Evolutionary conservation across 2,113 vertebrate species (phyloP).

Genomic region (Clinocottus analis): DNA sequence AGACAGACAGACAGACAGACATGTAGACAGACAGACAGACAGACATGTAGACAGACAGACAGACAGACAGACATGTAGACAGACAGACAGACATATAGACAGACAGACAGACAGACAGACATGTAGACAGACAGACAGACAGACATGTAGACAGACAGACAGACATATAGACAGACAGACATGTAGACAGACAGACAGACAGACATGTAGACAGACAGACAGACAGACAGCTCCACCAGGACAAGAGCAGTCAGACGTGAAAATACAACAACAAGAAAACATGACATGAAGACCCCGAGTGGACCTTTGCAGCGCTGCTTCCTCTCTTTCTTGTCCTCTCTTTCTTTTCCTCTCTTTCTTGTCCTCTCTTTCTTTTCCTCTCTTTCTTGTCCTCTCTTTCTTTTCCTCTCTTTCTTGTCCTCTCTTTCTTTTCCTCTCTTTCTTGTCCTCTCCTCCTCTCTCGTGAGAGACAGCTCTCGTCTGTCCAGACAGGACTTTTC

Average conservation of each 20-base stretch:
- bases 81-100: slow-evolving; percentile 6
- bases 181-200: slow-evolving; percentile 12
- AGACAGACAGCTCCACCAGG: slow-evolving; percentile 8
- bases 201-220: slow-evolving; percentile 18
- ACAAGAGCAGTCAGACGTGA: slow-evolving; percentile 22
- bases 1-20: slow-evolving; percentile 8
- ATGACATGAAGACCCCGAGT: slow-evolving; percentile 11
- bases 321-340: too few relatives aligned
- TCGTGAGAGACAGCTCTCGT: slow-evolving; percentile 47
- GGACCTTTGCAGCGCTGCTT: slow-evolving; percentile 23
- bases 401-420: too few relatives aligned
- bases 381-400: too few relatives aligned
- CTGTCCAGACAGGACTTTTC: slow-evolving; percentile 60
- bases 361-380: too few relatives aligned
- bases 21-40: too few relatives aligned
- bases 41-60: background rate
- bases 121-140: background rate
- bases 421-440: too few relatives aligned
- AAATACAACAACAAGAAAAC: slow-evolving; percentile 26
- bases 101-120: slow-evolving; percentile 26
- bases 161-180: slow-evolving; percentile 4
- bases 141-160: background rate
- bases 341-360: too few relatives aligned
- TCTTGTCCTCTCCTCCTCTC: too few relatives aligned
- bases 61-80: slow-evolving; percentile 7